Evolutionary conservation across 2,888 invertebrate genomes (phyloP), one percentile per base, ranked within the genome.

Genomic region (Amphimallon solstitiale): DNA sequence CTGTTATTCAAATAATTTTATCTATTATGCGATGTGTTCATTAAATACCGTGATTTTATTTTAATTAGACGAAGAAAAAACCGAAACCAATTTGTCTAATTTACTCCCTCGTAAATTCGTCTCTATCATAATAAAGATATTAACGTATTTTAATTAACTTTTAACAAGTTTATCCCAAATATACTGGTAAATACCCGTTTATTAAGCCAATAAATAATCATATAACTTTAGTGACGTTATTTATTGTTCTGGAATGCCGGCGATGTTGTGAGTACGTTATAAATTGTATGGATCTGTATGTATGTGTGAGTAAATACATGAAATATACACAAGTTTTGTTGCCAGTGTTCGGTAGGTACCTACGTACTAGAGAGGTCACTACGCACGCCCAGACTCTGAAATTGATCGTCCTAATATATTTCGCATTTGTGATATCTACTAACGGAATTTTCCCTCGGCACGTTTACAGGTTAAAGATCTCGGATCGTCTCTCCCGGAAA

Each of bases 381-480:
- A 23, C 40, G 51, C 51, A 51, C 15, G 51, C 51, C n/a, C 51
- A 51, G 17, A 51, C 51, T 51, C 35, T 35, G 51, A 51, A 51
- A 51, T 51, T 51, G 51, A 51, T 51, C 51, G 51, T 51, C 35
- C n/a, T 35, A 51, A 51, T 51, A 17, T 51, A 34, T 51, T 51
- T 51, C 51, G 51, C 34, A 35, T 51, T 51, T 51, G 35, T 51
- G 51, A 17, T 34, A 51, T 51, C 51, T 15, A 51, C 56, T 59
- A 59, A 59, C 56, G 56, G 56, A 59, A 43, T 59, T 43, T 59
- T 43, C 56, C 56, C 23, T 14, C 14, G 29, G 43, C 43, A 51
- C 51, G 35, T 45, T 43, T 59, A 43, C 56, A 43, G 56, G 56
- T 59, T 59, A 59, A 59, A 43, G 56, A 59, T 59, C 56, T 56